Percentiles rank a stretch among this genome's conserved stretches.
Conservation (phyloP, 2,797 vertebrate species). For the Lacerta bilineata region DNA sequence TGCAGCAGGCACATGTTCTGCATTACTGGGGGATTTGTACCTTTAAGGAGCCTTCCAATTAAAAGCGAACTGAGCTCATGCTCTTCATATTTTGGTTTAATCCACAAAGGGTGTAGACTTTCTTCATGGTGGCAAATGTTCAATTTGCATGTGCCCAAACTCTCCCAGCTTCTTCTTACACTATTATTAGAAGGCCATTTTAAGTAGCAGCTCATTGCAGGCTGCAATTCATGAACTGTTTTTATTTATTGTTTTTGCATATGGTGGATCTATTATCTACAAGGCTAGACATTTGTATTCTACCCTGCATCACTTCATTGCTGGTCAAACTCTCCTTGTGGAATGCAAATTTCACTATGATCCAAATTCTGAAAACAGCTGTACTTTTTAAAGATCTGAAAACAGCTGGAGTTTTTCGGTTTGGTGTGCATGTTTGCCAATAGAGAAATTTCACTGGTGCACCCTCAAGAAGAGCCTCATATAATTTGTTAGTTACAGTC, state of each 20-base stretch:
- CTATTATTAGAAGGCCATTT: neutral
- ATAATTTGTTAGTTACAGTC: neutral
- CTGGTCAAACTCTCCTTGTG: neutral
- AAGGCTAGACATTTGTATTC: neutral
- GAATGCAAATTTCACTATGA: neutral
- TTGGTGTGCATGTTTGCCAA: neutral
- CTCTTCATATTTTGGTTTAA: neutral
- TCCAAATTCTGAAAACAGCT: neutral
- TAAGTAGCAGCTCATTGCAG: neutral
- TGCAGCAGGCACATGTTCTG: neutral
- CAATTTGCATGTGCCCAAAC: neutral
- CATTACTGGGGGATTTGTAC: slow-evolving; percentile 44
- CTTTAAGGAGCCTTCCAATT: slow-evolving; percentile 20
- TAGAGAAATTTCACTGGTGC: fast-evolving
- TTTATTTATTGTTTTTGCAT: neutral
- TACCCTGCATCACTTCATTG: neutral
- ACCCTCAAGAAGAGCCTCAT: neutral
- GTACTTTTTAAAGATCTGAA: neutral
- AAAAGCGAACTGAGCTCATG: neutral
- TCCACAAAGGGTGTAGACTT: neutral
- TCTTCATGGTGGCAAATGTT: neutral
- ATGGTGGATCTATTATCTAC: neutral
- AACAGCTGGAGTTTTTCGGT: neutral
- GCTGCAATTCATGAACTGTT: neutral
- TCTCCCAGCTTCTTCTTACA: neutral